Evolutionary conservation across 2,797 vertebrate genomes (phyloP).

Genomic region (Hemibagrus guttatus): DNA sequence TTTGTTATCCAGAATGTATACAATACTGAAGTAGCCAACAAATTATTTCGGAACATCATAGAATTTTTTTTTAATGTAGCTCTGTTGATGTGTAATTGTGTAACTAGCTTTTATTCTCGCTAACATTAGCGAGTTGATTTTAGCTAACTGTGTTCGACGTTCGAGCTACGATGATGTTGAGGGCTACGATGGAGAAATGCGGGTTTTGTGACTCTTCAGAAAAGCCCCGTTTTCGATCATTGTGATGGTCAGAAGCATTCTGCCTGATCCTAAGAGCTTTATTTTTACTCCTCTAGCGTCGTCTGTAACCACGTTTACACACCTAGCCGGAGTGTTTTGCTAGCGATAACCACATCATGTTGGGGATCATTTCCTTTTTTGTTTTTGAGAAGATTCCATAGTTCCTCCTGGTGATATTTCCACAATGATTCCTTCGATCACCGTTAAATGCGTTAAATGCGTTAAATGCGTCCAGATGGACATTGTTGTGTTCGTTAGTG

Average conservation of each 20-base stretch:
- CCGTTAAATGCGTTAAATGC: background rate
- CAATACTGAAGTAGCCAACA: background rate
- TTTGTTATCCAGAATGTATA: no score
- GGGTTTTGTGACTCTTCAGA: background rate
- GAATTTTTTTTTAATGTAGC: background rate
- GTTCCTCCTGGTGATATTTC: background rate
- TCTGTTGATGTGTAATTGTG: background rate
- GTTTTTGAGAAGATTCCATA: background rate
- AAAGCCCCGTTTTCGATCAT: no score
- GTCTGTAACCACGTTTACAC: background rate
- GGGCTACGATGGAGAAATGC: background rate
- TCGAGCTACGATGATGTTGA: no score
- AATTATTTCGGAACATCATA: background rate
- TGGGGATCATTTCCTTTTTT: background rate
- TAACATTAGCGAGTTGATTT: background rate
- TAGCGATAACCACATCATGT: background rate
- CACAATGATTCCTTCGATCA: background rate
- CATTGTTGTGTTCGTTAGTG: no score
- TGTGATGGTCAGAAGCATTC: background rate
- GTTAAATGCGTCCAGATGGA: no score
- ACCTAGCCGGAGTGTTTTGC: background rate
- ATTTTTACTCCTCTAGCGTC: background rate
- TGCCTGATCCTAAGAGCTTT: background rate
- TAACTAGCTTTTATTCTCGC: background rate
- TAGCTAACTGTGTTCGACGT: background rate